Evolutionary conservation across 1,140 invertebrate species (phyloP).

Genomic region (Drosophila sulfurigaster): DNA sequence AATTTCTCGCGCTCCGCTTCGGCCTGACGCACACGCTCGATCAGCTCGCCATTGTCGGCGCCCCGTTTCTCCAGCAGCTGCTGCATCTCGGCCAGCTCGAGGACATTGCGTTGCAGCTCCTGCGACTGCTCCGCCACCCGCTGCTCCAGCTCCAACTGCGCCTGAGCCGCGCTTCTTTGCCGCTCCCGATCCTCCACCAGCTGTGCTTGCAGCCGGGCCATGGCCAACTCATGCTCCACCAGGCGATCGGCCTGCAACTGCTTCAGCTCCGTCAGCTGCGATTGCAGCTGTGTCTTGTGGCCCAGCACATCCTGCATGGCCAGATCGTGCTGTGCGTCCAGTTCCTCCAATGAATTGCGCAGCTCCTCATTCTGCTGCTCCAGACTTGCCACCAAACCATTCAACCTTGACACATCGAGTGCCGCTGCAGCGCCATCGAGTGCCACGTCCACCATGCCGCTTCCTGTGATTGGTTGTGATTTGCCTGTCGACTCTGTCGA

Average conservation of each 20-base stretch:
- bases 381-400: constrained; percentile 77
- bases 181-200: constrained; percentile 30
- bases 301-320: constrained; percentile 88
- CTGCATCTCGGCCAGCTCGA: constrained; percentile 73
- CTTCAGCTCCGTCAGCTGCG: constrained; percentile 84
- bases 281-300: constrained; percentile 88
- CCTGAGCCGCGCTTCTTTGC: neutral
- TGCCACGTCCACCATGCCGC: constrained; percentile 58
- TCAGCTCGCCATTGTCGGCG: constrained; percentile 65
- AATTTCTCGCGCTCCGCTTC: constrained; percentile 58
- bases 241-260: constrained; percentile 65
- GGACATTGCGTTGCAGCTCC: constrained; percentile 53
- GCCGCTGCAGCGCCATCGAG: constrained; percentile 62
- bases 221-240: constrained; percentile 65
- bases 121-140: constrained; percentile 47
- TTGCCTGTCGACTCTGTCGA: neutral
- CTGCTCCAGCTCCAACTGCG: constrained; percentile 43
- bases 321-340: constrained; percentile 90
- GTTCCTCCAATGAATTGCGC: constrained; percentile 88
- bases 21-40: constrained; percentile 67
- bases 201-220: constrained; percentile 58
- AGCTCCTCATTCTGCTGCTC: constrained; percentile 85
- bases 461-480: neutral
- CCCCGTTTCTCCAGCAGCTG: constrained; percentile 68
- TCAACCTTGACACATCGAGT: constrained; percentile 76